These are phyloP conservation scores for Cricetomys ansorgei DNA, from an alignment of 2,113 vertebrate genomes.

Conservation along the genomic window DNA sequence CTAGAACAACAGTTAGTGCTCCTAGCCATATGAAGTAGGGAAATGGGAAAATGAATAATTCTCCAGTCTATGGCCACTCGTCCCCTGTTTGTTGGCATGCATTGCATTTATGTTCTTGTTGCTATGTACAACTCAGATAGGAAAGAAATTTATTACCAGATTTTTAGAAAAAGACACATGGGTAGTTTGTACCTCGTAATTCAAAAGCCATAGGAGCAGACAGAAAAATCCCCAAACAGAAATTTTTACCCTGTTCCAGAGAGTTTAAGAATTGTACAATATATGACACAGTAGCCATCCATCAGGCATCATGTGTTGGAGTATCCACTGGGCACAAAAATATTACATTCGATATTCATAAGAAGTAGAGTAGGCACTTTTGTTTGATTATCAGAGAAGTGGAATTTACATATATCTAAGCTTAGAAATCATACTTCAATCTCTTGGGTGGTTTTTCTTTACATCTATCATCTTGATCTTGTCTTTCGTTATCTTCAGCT, in stretches of 20 bases:
- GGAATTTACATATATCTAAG: neutral
- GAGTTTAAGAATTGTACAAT: conserved; percentile 49
- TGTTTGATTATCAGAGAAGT: neutral
- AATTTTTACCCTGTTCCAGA: conserved; percentile 39
- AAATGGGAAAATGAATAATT: conserved; percentile 55
- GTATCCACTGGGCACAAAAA: neutral
- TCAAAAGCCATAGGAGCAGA: conserved; percentile 65
- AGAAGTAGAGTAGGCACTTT: neutral
- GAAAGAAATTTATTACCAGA: conserved; percentile 66
- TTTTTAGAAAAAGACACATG: conserved; percentile 70
- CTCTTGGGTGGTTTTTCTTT: neutral
- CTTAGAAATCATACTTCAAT: neutral
- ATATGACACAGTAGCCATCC: neutral
- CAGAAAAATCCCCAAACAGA: conserved; percentile 61
- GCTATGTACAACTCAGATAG: conserved; percentile 61
- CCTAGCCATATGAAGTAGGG: neutral
- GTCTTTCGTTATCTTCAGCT: neutral
- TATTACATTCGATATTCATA: neutral
- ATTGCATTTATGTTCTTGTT: conserved; percentile 70
- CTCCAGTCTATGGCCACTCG: neutral
- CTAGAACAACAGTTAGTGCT: conserved; percentile 30
- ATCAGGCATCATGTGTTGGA: neutral
- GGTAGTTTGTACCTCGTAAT: conserved; percentile 64
- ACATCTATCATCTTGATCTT: neutral
- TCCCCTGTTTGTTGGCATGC: neutral